Conservation (phyloP, 2,888 invertebrate species). For the Colletes collaris region DNA sequence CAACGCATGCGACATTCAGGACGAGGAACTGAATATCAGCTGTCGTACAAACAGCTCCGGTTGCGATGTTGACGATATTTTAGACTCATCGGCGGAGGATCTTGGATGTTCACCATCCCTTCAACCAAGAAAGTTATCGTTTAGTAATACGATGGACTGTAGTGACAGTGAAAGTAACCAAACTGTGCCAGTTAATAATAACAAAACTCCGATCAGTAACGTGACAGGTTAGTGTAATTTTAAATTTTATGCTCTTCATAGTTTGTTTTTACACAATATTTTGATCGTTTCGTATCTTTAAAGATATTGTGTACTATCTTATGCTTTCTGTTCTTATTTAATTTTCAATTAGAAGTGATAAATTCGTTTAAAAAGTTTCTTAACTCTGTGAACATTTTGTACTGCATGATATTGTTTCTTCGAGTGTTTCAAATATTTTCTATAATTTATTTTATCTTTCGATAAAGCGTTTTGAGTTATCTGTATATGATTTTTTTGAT, state of each 20-base stretch:
- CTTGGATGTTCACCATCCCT: conserved; percentile 85
- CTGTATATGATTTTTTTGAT: background rate
- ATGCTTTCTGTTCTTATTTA: background rate
- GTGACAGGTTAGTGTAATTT: conserved; percentile 75
- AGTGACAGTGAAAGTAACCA: conserved; percentile 76
- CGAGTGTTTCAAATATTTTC: background rate
- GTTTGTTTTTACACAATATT: background rate
- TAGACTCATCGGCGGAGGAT: conserved; percentile 86
- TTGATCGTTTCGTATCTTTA: background rate
- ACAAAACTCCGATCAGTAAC: conserved; percentile 69
- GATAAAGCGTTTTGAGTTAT: background rate
- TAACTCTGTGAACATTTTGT: too few species aligned
- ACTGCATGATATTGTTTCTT: conserved; percentile 2
- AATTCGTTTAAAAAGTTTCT: background rate
- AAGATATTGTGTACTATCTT: background rate
- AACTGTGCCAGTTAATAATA: conserved; percentile 55
- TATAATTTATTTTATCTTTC: background rate
- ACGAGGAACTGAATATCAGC: conserved; percentile 86
- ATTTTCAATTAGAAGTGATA: background rate
- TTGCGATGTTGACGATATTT: conserved; percentile 87
- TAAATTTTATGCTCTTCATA: background rate
- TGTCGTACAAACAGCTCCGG: conserved; percentile 83
- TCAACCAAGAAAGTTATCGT: conserved; percentile 86
- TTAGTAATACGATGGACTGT: conserved; percentile 84
- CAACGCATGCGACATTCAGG: conserved; percentile 80